Percentiles rank a stretch among this genome's conserved stretches.
These are phyloP conservation scores for Megalurothrips usitatus DNA, from an alignment of 2,888 invertebrate genomes.

Conservation along the genomic window DNA sequence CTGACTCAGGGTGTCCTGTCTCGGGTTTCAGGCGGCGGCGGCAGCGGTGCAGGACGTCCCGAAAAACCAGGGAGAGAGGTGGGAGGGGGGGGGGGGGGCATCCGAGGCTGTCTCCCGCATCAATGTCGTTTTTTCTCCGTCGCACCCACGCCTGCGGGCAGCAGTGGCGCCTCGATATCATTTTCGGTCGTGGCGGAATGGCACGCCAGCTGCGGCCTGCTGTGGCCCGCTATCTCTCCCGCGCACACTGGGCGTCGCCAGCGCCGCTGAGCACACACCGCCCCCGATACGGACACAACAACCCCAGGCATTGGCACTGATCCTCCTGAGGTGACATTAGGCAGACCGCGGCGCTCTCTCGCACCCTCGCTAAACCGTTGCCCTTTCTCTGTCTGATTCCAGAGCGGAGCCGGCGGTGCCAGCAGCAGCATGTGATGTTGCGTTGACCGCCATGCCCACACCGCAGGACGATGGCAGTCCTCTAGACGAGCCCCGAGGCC, in stretches of 20 bases:
- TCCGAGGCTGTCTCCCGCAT: no score
- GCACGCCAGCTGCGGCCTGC: no score
- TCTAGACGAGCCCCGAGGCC: constrained; percentile 38
- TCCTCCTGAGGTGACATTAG: no score
- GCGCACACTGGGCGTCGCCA: no score
- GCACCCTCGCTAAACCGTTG: neutral
- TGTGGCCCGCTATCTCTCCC: no score
- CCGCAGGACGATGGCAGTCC: constrained; percentile 39
- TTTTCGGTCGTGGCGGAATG: no score
- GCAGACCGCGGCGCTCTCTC: no score
- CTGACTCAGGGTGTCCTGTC: neutral
- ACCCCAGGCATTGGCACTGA: no score
- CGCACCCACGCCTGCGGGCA: neutral
- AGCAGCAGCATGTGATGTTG: constrained; percentile 42
- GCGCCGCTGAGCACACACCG: no score
- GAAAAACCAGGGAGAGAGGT: constrained; percentile 14
- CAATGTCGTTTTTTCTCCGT: no score
- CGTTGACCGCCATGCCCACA: constrained; percentile 42
- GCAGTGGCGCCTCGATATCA: neutral
- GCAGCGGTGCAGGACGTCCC: constrained; percentile 3
- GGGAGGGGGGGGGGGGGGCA: neutral
- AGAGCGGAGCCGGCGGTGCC: constrained; percentile 40
- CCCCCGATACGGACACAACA: no score
- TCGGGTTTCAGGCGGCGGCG: constrained; percentile 12
- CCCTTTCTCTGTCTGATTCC: constrained; percentile 35